Evolutionary conservation across 2,888 invertebrate genomes (phyloP), one percentile per base, ranked within the genome.

Genomic region (Tiliacea aurago): DNA sequence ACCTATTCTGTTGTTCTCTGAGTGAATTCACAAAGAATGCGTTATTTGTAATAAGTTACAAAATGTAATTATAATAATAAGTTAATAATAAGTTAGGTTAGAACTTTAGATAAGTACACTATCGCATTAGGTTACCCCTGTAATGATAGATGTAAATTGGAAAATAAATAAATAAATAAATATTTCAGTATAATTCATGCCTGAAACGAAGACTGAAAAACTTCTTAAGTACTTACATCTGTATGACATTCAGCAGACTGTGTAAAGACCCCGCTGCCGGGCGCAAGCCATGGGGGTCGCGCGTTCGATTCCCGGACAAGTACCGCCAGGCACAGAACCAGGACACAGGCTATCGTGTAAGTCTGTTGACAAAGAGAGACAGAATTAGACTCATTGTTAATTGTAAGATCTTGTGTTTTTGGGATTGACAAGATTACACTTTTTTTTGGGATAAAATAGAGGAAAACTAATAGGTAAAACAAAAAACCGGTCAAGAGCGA

Each of bases 191-290:
- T 20, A 33, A 33, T 20, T 33, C 10, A 41, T 18, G 11, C 45
- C 45, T 7, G 28, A 28, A 47, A 15, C 20, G 6, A 28, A 47
- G 15, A 47, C n/a, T 18, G 11, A 41, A 67, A 47, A 70, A 7
- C 4, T 28, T 51, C 5, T 0, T 3, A 41, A 43, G 13, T 62
- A 92, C 95, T 91, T 89, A 96, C 96, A 79, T 96, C 95, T 49
- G 93, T 95, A 61, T 94, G 92, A 86, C 96, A 96, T 70, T 92
- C 95, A 13, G 95, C 94, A 0, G 95, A 93, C 78, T 93, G 93
- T 0, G 92, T 94, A 81, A 95, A 95, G 1, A 95, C 90, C 0
- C 86, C 91, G 49, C 93, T 93, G 69, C 85, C 89, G 0, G 91
- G 88, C 0, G 90, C 85, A 9, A 93, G 80, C 95, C 95, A 95